phyloP scores from a whole-genome alignment of 2,797 vertebrate genomes.

The Dryobates pubescens region DNA sequence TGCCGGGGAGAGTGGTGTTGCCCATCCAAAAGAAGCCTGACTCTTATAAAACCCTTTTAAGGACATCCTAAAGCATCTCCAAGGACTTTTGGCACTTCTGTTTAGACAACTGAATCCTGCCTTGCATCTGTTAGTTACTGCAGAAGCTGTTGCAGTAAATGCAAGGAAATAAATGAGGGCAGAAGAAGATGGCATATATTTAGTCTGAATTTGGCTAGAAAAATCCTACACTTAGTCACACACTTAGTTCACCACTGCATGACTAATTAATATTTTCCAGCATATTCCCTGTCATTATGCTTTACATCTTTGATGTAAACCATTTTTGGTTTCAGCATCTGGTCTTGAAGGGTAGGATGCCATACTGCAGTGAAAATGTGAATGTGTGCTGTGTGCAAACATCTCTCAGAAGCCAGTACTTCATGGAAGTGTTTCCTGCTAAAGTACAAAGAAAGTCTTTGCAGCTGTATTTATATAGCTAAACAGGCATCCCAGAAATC shows the following conservation, averaged over 20 bases:
- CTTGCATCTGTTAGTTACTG: background rate
- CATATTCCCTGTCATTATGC: background rate
- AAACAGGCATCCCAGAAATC: background rate
- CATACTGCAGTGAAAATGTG: background rate
- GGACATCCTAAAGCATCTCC: background rate
- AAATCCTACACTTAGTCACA: background rate
- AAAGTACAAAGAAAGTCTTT: background rate
- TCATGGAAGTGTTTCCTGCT: background rate
- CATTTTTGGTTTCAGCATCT: background rate
- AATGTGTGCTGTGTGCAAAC: background rate
- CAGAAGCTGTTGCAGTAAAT: background rate
- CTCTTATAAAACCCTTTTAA: background rate
- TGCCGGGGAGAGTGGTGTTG: fast-evolving
- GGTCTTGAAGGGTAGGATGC: background rate
- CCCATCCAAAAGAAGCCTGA: background rate
- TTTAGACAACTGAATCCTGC: background rate
- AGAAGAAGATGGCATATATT: background rate
- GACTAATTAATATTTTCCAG: background rate
- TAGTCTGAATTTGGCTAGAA: background rate
- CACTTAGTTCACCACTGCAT: background rate
- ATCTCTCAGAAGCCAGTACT: background rate
- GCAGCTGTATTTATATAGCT: background rate
- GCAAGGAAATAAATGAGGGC: background rate
- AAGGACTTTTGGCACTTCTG: background rate
- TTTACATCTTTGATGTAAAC: background rate